Conservation (phyloP, 2,797 vertebrate species). For the Anniella stebbinsi region DNA sequence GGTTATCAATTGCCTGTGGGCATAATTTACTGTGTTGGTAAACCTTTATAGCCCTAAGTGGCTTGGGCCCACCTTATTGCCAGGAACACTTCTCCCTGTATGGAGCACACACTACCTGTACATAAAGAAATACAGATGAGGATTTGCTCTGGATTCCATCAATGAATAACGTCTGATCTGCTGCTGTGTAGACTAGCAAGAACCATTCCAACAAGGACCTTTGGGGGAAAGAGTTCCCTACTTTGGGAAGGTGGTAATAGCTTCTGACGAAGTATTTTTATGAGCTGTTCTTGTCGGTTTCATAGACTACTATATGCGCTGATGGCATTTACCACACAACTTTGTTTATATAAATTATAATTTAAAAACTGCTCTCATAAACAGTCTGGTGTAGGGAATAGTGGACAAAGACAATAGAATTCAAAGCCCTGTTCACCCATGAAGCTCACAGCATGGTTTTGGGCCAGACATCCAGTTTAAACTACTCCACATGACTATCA, state of each 20-base stretch:
- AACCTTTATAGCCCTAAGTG: neutral
- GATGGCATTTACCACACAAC: neutral
- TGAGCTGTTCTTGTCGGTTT: neutral
- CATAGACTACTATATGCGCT: neutral
- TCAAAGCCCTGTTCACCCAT: neutral
- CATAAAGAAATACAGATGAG: neutral
- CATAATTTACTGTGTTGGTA: neutral
- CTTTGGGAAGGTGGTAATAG: neutral
- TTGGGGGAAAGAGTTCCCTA: neutral
- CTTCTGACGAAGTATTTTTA: neutral
- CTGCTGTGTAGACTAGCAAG: neutral
- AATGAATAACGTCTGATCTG: neutral
- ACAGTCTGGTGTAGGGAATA: neutral
- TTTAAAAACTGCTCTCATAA: neutral
- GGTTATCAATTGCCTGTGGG: neutral
- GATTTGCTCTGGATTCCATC: neutral
- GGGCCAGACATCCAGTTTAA: neutral
- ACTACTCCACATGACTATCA: neutral
- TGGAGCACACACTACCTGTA: too few species aligned
- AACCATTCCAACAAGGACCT: neutral
- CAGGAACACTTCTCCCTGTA: neutral
- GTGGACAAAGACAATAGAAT: neutral
- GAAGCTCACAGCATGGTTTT: neutral
- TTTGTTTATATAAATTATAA: neutral
- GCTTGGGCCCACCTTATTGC: neutral